Conservation (phyloP, 2,888 invertebrate species). For the Hyles lineata region DNA sequence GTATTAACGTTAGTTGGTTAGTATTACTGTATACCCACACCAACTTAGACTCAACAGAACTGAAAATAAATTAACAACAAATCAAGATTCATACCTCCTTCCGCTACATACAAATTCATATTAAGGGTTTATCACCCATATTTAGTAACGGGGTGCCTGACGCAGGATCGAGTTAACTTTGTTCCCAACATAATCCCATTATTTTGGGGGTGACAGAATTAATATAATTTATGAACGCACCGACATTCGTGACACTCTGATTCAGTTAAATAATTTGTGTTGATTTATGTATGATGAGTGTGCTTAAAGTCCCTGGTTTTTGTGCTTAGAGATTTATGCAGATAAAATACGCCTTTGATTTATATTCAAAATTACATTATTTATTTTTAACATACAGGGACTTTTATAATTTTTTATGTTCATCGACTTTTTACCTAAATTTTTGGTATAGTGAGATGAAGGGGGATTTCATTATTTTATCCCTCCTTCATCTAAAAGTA, state of each 20-base stretch:
- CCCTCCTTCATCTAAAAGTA: no score
- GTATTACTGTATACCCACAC: background rate
- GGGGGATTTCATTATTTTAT: no score
- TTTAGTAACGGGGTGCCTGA: background rate
- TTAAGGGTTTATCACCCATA: background rate
- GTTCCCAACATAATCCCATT: slow-evolving; percentile 18
- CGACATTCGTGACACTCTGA: slow-evolving; percentile 9
- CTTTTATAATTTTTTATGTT: no score
- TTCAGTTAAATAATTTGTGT: slow-evolving; percentile 17
- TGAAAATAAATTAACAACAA: slow-evolving; percentile 10
- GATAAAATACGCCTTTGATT: no score
- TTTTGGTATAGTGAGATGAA: no score
- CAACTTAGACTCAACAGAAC: background rate
- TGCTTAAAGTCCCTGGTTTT: background rate
- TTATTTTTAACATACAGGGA: no score
- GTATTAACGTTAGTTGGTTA: no score
- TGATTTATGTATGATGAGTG: background rate
- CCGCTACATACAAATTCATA: background rate
- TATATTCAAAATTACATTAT: no score
- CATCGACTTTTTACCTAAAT: no score
- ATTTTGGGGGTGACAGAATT: slow-evolving; percentile 2
- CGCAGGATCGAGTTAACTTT: slow-evolving; percentile 22
- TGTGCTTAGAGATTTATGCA: background rate
- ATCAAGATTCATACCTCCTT: slow-evolving; percentile 15
- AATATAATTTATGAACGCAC: slow-evolving; percentile 12